These are phyloP conservation scores for Agrilus cyanescens DNA, from an alignment of 2,888 invertebrate species.

Conservation along the genomic window DNA sequence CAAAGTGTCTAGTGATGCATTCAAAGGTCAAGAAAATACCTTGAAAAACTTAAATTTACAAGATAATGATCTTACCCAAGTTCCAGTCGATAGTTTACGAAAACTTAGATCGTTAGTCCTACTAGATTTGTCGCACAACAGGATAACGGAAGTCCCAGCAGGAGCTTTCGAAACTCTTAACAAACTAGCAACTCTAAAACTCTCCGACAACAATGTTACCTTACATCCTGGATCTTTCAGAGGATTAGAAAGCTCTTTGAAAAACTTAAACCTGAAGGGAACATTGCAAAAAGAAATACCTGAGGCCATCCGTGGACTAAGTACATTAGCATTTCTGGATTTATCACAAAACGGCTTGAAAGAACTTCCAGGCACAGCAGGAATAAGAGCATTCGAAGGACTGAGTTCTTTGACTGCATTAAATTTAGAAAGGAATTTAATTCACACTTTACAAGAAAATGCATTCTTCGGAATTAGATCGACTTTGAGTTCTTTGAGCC, in stretches of 20 bases:
- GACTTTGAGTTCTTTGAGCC: conserved; percentile 76
- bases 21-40: conserved; percentile 69
- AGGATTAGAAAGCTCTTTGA: conserved; percentile 71
- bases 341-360: conserved; percentile 78
- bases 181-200: conserved; percentile 67
- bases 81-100: conserved; percentile 63
- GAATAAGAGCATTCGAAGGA: conserved; percentile 56
- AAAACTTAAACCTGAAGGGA: conserved; percentile 83
- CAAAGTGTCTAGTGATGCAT: conserved; percentile 59
- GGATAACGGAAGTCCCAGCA: conserved; percentile 57
- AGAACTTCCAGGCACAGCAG: conserved; percentile 61
- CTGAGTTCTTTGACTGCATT: conserved; percentile 73
- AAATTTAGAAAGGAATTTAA: conserved; percentile 78
- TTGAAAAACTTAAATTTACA: conserved; percentile 76
- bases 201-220: conserved; percentile 79
- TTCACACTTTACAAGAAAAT: conserved; percentile 62
- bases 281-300: conserved; percentile 72
- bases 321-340: conserved; percentile 75
- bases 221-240: conserved; percentile 56
- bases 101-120: conserved; percentile 59
- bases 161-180: conserved; percentile 61
- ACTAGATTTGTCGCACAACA: conserved; percentile 75
- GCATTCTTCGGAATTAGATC: conserved; percentile 70
- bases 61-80: conserved; percentile 67
- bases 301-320: conserved; percentile 63